Evolutionary conservation across 2,113 vertebrate species (phyloP).

Genomic region (Myrmecophaga tridactyla): DNA sequence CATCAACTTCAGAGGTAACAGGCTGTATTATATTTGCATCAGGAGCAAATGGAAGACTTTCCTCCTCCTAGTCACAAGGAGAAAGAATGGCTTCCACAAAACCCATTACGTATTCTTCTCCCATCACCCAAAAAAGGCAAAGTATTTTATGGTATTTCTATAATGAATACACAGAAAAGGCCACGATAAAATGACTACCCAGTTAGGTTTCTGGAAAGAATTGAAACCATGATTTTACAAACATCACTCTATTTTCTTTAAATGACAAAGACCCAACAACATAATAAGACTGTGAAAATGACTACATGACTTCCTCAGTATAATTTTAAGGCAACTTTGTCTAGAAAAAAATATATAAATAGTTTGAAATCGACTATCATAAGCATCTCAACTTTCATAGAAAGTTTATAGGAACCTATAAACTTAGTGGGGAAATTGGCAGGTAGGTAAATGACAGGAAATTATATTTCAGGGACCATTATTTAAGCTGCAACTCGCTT

Average conservation of each 20-base stretch:
- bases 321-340: constrained; percentile 1
- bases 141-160: not conserved
- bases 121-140: not conserved
- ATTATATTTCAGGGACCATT: not conserved
- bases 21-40: not conserved
- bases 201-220: not conserved
- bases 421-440: not conserved
- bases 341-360: not conserved
- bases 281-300: constrained; percentile 3
- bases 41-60: not conserved
- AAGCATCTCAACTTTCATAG: not conserved
- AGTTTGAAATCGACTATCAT: not conserved
- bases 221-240: constrained; percentile 41
- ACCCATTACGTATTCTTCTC: not conserved
- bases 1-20: not conserved
- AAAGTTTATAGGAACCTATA: not conserved
- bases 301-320: not conserved
- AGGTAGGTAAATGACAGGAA: constrained; percentile 17
- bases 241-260: not conserved
- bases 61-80: not conserved
- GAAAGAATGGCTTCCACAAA: constrained; percentile 18
- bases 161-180: not conserved
- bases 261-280: not conserved
- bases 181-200: not conserved
- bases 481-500: constrained; percentile 4